Evolutionary conservation across 2,113 vertebrate genomes (phyloP).

Genomic region (Ophthalmolycus amberensis): DNA sequence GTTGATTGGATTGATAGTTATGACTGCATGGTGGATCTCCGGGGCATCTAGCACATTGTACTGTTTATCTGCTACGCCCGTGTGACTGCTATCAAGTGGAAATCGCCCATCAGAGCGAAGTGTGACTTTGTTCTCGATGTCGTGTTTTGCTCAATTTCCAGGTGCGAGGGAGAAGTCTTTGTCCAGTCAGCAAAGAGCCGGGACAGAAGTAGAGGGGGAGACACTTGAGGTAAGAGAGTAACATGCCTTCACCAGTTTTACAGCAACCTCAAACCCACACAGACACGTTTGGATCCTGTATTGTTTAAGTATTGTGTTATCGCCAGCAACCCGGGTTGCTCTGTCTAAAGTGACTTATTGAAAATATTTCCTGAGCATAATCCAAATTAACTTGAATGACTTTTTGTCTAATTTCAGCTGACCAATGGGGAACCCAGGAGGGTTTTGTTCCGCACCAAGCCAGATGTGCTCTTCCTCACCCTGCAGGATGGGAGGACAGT

Average conservation of each 20-base stretch:
- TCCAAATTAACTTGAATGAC: neutral
- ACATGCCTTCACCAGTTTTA: neutral
- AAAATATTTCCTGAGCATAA: neutral
- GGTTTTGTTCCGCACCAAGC: constrained; percentile 83
- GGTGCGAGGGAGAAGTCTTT: constrained; percentile 64
- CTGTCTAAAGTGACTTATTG: neutral
- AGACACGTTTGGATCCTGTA: neutral
- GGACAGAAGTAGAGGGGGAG: constrained; percentile 41
- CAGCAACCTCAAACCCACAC: neutral
- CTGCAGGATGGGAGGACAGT: constrained; percentile 56
- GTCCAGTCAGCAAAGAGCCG: constrained; percentile 44
- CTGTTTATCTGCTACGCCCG: neutral
- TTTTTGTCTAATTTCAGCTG: constrained; percentile 45
- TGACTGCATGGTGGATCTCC: neutral
- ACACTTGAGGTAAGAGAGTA: constrained; percentile 65
- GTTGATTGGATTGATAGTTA: neutral
- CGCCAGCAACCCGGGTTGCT: neutral
- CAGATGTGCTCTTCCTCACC: constrained; percentile 79
- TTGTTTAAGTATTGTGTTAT: neutral
- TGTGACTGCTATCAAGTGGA: neutral
- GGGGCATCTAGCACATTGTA: neutral
- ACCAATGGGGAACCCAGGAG: constrained; percentile 68
- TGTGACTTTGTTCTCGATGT: neutral
- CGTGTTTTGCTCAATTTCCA: constrained; percentile 40
- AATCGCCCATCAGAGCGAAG: neutral